A percentile compares a stretch with the other conserved stretches of the same genome.
Evolutionary conservation across 30 jellyfish, hydroid and myxozoan species (phyloP).

Genomic region (Hydractinia symbiolongicarpus): DNA sequence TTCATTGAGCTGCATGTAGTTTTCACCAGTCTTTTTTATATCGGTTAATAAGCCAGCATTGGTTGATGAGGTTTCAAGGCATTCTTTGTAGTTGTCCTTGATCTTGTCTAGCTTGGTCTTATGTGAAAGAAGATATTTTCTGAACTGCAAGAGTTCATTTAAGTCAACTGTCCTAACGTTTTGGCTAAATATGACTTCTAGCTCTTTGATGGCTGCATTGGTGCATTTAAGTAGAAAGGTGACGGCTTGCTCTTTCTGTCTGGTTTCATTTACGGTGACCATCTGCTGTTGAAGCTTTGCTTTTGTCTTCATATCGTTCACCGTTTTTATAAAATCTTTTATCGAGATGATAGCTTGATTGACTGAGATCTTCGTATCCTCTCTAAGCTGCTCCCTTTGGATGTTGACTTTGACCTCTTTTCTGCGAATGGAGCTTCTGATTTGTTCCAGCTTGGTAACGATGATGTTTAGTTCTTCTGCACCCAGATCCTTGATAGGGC

Average conservation of each 20-base stretch:
- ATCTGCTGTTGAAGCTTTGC: conserved; percentile 2
- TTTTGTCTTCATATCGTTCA: conserved; percentile 1
- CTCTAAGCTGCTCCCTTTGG: neutral
- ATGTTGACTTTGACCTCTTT: neutral
- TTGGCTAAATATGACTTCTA: neutral
- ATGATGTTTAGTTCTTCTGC: conserved; percentile 11
- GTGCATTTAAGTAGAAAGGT: conserved; percentile 6
- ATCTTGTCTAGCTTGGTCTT: conserved; percentile 7
- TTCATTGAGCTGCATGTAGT: neutral
- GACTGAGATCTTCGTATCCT: conserved; percentile 6
- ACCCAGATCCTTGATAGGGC: conserved; percentile 1
- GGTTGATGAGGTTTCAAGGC: neutral
- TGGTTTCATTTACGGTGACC: neutral
- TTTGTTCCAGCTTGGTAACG: neutral
- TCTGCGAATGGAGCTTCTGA: neutral
- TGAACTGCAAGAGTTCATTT: conserved; percentile 1
- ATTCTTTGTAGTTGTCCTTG: conserved; percentile 6
- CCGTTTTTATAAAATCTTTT: neutral
- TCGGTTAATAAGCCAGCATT: neutral
- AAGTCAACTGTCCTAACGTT: neutral
- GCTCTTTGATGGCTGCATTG: conserved; percentile 10
- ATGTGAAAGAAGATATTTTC: neutral
- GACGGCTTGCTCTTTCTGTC: conserved; percentile 3
- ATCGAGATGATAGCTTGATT: conserved; percentile 1
- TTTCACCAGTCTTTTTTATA: conserved; percentile 4